These are phyloP conservation scores for Charanyca ferruginea DNA, from an alignment of 2,888 invertebrate species.

Conservation along the genomic window DNA sequence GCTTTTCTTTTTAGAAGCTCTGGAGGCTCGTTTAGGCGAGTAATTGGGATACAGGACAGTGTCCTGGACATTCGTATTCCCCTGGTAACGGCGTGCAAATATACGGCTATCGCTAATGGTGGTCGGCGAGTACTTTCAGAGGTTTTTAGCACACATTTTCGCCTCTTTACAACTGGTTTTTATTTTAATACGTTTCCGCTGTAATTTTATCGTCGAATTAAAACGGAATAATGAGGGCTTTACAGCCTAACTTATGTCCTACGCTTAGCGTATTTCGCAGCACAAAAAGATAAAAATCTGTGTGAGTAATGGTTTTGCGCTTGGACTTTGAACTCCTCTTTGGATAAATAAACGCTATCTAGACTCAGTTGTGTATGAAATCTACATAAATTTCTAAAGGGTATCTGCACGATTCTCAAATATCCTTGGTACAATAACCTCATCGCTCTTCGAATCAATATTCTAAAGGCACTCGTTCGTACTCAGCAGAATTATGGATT, in stretches of 20 bases:
- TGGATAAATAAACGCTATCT: constrained; percentile 1
- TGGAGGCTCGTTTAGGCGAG: constrained; percentile 68
- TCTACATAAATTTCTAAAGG: constrained; percentile 38
- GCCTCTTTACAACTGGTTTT: constrained; percentile 52
- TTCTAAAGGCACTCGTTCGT: constrained; percentile 60
- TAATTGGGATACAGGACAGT: constrained; percentile 69
- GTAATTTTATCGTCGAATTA: constrained; percentile 54
- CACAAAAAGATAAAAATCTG: constrained; percentile 27
- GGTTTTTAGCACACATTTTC: constrained; percentile 60
- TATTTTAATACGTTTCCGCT: constrained; percentile 46
- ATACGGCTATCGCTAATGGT: constrained; percentile 63
- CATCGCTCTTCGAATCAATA: constrained; percentile 60
- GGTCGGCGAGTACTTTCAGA: constrained; percentile 46
- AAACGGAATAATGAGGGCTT: constrained; percentile 46
- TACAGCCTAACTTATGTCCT: constrained; percentile 31
- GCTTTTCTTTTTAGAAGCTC: constrained; percentile 67
- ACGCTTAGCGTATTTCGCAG: constrained; percentile 34
- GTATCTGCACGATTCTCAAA: constrained; percentile 26
- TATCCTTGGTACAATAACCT: constrained; percentile 48
- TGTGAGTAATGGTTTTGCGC: constrained; percentile 5
- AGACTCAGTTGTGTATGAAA: constrained; percentile 6
- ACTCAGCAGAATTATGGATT: constrained; percentile 61
- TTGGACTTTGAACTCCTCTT: background rate
- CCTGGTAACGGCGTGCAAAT: constrained; percentile 65
- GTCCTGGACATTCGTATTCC: constrained; percentile 55